A percentile compares a stretch with the other conserved stretches of the same genome.
These are phyloP conservation scores for Venustaconcha ellipsiformis DNA, from an alignment of 1,140 invertebrate species.

Conservation along the genomic window DNA sequence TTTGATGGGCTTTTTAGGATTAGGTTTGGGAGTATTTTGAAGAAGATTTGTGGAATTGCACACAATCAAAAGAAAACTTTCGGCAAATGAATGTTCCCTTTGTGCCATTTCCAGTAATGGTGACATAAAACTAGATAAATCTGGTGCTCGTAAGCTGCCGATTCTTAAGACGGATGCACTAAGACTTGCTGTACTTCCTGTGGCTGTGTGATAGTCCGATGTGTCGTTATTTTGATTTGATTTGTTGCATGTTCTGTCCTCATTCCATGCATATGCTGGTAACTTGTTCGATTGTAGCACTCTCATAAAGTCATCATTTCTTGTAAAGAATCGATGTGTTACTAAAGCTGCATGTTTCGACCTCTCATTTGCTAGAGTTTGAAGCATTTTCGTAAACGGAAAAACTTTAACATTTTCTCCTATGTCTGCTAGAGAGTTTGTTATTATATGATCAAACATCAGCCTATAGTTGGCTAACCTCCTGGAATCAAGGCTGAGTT, in stretches of 20 bases:
- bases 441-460: conserved; percentile 27
- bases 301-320: conserved; percentile 58
- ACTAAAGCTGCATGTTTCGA: conserved; percentile 62
- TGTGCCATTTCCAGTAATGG: conserved; percentile 61
- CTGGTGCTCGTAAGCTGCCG: conserved; percentile 52
- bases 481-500: conserved; percentile 9
- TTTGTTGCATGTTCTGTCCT: conserved; percentile 38
- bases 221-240: conserved; percentile 42
- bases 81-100: conserved; percentile 64
- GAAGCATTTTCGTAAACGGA: conserved; percentile 61
- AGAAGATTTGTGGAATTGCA: conserved; percentile 66
- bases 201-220: conserved; percentile 58
- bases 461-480: conserved; percentile 4
- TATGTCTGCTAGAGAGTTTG: conserved; percentile 45
- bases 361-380: conserved; percentile 60
- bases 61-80: conserved; percentile 65
- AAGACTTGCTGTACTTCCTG: conserved; percentile 57
- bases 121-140: conserved; percentile 53
- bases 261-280: conserved; percentile 57
- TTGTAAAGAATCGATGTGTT: conserved; percentile 63
- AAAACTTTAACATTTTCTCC: conserved; percentile 53
- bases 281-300: conserved; percentile 47
- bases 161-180: conserved; percentile 56
- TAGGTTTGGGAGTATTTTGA: conserved; percentile 49
- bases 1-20: conserved; percentile 14